Conservation (phyloP, 2,113 vertebrate genomes). For the Hypanus sabinus region DNA sequence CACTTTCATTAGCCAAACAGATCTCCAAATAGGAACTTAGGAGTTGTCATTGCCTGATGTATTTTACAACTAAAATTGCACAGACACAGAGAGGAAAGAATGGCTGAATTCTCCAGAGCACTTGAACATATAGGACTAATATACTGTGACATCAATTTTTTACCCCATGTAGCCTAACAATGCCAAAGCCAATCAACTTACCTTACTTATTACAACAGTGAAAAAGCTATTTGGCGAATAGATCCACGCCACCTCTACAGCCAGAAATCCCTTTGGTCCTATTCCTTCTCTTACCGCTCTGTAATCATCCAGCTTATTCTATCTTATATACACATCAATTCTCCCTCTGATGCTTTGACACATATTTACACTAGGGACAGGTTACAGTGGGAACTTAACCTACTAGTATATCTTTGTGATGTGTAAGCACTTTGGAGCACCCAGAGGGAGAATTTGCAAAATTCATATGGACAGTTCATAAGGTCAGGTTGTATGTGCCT, state of each 20-base stretch:
- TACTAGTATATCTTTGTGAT: too few relatives aligned
- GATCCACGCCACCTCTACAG: too few relatives aligned
- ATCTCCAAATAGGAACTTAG: neutral
- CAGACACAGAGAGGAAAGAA: neutral
- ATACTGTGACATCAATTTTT: neutral
- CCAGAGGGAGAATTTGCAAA: too few relatives aligned
- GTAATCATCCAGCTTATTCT: neutral
- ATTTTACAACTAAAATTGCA: neutral
- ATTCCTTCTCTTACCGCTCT: too few relatives aligned
- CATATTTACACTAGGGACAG: too few relatives aligned
- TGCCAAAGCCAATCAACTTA: neutral
- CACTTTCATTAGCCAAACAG: neutral
- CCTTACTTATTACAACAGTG: too few relatives aligned
- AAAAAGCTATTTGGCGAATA: too few relatives aligned
- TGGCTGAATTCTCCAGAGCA: neutral
- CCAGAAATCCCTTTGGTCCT: too few relatives aligned
- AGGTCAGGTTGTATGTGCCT: neutral
- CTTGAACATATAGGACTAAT: neutral
- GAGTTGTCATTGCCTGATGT: neutral
- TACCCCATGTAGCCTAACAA: neutral
- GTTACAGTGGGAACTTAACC: too few relatives aligned
- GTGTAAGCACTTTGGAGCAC: too few relatives aligned
- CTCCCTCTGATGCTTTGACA: too few relatives aligned
- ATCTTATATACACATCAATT: too few relatives aligned
- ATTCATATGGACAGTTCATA: neutral